Evolutionary conservation across 2,888 invertebrate genomes (phyloP), one percentile per base, ranked within the genome.

Genomic region (Endotricha flammealis): DNA sequence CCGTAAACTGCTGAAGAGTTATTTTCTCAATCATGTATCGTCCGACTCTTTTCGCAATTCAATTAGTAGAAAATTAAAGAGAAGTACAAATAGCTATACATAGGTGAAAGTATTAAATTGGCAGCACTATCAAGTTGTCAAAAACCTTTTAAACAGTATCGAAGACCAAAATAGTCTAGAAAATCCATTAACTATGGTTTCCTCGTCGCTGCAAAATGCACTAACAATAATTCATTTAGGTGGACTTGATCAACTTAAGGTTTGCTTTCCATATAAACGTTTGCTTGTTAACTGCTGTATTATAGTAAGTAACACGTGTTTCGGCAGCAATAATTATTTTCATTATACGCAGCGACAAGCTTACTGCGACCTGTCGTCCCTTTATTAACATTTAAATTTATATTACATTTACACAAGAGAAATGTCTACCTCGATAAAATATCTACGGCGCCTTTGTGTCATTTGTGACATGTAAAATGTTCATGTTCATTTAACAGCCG

Each of bases 91-190:
- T n/a, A n/a, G n/a, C 36, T 29, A 31, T 45, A 41, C 36, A 42
- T 53, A n/a, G n/a, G n/a, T 56, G 59, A 58, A 63, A 63, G 62
- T 64, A 64, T 61, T 73, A 67, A 35, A 70, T 67, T 62, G 63
- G 51, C 42, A 37, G 43, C 48, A 50, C 53, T 56, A 63, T 59
- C 64, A 64, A 74, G 63, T 68, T 80, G 82, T 80, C 81, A 74
- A 72, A 82, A 82, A 78, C 78, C 80, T 83, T 82, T 82, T 80
- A 81, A 69, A 76, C 61, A 64, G 64, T 59, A 70, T 61, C 61
- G 63, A 67, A 69, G 61, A 69, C 59, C 69, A 64, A 77, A n/a
- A 72, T 69, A 63, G 61, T 64, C 57, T 67, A 62, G 53, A 57
- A 66, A 71, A 71, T 66, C 78, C 77, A 77, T 80, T 78, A 77